Evolutionary conservation across 2,888 invertebrate genomes (phyloP).

Genomic region (Ctena decussata): DNA sequence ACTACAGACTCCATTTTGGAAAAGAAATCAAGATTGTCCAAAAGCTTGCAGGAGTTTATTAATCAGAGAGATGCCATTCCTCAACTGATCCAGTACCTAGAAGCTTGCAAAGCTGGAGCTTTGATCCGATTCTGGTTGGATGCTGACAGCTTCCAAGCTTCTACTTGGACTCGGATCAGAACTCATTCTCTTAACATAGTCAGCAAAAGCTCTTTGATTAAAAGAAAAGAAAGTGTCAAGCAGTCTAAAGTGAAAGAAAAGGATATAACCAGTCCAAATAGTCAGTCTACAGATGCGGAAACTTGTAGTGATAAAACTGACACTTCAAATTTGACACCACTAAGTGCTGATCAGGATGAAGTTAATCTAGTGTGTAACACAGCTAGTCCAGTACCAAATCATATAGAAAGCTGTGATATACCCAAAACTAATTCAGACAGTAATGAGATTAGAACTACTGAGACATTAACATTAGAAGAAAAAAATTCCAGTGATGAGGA

Average conservation of each 20-base stretch:
- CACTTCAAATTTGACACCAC: neutral
- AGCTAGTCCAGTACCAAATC: constrained; percentile 6
- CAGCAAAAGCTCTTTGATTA: constrained; percentile 61
- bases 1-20: constrained; percentile 59
- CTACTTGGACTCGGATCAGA: constrained; percentile 79
- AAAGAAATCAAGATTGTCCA: constrained; percentile 89
- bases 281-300: neutral
- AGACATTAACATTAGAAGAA: neutral
- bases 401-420: neutral
- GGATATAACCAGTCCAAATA: constrained; percentile 53
- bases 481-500: neutral
- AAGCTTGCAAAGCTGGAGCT: constrained; percentile 89
- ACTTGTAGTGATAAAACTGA: neutral
- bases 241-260: constrained; percentile 37
- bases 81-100: constrained; percentile 95
- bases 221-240: constrained; percentile 10
- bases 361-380: neutral
- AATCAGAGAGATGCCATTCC: constrained; percentile 93
- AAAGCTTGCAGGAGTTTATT: constrained; percentile 92
- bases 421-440: too few relatives aligned
- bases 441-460: neutral
- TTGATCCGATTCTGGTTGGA: constrained; percentile 88
- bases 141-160: constrained; percentile 87
- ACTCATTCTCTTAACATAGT: constrained; percentile 76
- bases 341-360: neutral